Percentiles rank a stretch among this genome's conserved stretches.
These are phyloP conservation scores for Nicator chloris DNA, from an alignment of 2,113 vertebrate genomes.

Conservation along the genomic window DNA sequence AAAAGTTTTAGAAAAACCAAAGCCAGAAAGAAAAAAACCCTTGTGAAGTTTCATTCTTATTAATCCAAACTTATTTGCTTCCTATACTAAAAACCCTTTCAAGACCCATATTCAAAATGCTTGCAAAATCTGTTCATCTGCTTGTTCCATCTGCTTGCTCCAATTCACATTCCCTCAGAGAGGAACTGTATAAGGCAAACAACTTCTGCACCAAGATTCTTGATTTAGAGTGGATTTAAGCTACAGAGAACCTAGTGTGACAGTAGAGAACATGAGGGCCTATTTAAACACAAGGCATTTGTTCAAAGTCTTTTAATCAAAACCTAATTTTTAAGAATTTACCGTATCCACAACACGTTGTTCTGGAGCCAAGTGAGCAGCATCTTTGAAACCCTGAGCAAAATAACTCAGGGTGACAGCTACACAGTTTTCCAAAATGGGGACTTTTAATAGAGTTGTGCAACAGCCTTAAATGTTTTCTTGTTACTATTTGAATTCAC, in stretches of 20 bases:
- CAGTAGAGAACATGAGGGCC: background rate
- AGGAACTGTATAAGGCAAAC: background rate
- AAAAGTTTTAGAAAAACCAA: too few species aligned
- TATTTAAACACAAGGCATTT: background rate
- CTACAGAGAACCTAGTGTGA: background rate
- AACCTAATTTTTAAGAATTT: background rate
- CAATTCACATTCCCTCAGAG: slow-evolving; percentile 5
- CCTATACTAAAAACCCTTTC: background rate
- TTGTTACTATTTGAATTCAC: background rate
- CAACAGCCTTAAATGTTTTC: background rate
- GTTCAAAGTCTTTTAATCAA: background rate
- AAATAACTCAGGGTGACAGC: background rate
- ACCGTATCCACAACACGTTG: background rate
- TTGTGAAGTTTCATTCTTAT: background rate
- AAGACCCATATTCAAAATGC: slow-evolving; percentile 39
- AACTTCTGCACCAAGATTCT: background rate
- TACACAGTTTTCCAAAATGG: background rate
- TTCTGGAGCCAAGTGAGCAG: background rate
- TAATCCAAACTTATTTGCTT: background rate
- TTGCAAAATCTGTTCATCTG: slow-evolving; percentile 24
- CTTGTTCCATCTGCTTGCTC: slow-evolving; percentile 46
- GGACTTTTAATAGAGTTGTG: background rate
- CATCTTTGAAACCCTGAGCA: background rate
- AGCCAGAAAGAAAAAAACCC: background rate
- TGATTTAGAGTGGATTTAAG: background rate